These are phyloP conservation scores for Eutolmus rufibarbis DNA, from an alignment of 2,888 invertebrate genomes.

Conservation along the genomic window DNA sequence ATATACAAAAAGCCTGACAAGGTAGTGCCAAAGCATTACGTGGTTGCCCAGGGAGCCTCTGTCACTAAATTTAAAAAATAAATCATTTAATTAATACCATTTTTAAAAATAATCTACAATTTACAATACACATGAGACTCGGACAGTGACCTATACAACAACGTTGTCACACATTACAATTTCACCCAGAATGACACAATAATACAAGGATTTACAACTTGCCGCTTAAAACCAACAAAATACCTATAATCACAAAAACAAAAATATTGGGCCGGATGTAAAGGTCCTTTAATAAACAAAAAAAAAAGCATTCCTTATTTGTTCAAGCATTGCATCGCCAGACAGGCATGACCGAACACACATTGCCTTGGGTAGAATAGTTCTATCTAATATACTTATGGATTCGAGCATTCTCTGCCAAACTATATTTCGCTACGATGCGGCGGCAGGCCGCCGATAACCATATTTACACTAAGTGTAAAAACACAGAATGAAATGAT, in stretches of 20 bases:
- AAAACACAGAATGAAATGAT: conserved; percentile 39
- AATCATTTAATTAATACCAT: not conserved
- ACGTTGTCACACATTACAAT: not conserved
- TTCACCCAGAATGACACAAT: not conserved
- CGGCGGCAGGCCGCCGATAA: not conserved
- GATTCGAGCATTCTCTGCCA: conserved; percentile 17
- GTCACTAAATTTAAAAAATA: not conserved
- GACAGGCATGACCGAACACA: conserved; percentile 21
- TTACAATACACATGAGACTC: not conserved
- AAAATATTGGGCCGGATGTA: not conserved
- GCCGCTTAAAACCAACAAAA: not conserved
- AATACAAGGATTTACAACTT: not conserved
- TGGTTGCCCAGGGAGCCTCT: not conserved
- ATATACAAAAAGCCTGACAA: not conserved
- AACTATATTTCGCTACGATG: conserved; percentile 13
- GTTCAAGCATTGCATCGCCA: not conserved
- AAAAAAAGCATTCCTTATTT: not conserved
- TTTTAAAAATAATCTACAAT: not conserved
- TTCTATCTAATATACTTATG: conserved; percentile 28
- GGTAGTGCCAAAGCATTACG: not conserved
- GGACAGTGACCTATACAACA: not conserved
- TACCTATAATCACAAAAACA: not conserved
- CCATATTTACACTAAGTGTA: conserved; percentile 40
- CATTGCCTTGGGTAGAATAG: conserved; percentile 5
- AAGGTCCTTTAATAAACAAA: not conserved